These are phyloP conservation scores for Clarias macrocephalus DNA, from an alignment of 2,113 vertebrate species.

Conservation along the genomic window DNA sequence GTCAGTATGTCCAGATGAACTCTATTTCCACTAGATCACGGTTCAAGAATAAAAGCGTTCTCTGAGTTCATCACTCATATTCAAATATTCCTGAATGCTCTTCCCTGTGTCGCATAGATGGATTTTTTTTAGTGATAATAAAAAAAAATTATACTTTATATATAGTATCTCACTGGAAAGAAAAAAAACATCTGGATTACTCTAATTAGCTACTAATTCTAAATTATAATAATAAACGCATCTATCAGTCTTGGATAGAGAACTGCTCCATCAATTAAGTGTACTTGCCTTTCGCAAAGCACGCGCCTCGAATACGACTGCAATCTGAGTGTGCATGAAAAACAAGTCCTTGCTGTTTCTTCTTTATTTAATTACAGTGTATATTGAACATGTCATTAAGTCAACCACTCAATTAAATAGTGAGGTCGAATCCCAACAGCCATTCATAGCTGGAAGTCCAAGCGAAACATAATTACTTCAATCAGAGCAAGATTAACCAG, in stretches of 20 bases:
- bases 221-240: neutral
- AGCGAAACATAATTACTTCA: neutral
- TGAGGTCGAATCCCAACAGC: neutral
- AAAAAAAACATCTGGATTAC: too few relatives aligned
- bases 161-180: too few relatives aligned
- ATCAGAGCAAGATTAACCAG: neutral
- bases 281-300: neutral
- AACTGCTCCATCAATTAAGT: neutral
- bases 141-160: too few relatives aligned
- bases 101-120: neutral
- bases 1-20: neutral
- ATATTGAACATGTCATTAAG: neutral
- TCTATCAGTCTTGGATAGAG: neutral
- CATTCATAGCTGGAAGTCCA: neutral
- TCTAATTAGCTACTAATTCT: too few relatives aligned
- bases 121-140: neutral
- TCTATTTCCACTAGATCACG: neutral
- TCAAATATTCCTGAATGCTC: conserved; percentile 17
- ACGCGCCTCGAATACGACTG: neutral
- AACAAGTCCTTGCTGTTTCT: neutral
- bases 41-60: conserved; percentile 3
- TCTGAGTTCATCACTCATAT: conserved; percentile 19
- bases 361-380: neutral
- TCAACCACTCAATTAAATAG: neutral
- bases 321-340: neutral